Conservation (phyloP, 2,797 vertebrate genomes). For the Chloroceryle amazona region DNA sequence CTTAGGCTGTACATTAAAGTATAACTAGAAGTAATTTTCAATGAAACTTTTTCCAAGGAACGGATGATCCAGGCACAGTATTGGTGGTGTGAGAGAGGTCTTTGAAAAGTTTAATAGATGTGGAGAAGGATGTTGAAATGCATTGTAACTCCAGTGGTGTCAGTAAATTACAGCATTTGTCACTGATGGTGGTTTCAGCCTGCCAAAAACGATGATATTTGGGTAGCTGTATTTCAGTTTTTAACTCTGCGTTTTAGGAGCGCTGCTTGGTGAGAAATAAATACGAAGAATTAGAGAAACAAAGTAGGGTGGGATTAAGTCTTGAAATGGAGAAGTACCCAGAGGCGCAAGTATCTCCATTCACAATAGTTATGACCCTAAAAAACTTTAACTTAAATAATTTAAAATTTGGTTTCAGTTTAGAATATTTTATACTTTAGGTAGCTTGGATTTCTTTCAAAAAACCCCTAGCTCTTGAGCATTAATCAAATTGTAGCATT, state of each 20-base stretch:
- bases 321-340: background rate
- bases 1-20: background rate
- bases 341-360: background rate
- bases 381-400: background rate
- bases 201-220: background rate
- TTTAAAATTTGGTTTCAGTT: background rate
- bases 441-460: background rate
- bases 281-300: background rate
- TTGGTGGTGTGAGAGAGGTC: background rate
- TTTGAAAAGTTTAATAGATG: background rate
- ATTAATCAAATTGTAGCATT: background rate
- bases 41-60: background rate
- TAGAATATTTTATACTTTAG: background rate
- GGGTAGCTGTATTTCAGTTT: background rate
- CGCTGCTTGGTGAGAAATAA: background rate
- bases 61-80: background rate
- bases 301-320: background rate
- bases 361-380: background rate
- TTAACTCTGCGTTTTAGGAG: background rate
- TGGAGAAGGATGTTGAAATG: background rate
- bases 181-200: background rate
- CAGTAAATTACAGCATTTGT: background rate
- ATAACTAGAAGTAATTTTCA: background rate
- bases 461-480: background rate
- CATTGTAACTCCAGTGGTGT: background rate